Percentiles rank a stretch among this genome's conserved stretches.
Evolutionary conservation across 2,113 vertebrate genomes (phyloP).

Genomic region (Antigone vipio): DNA sequence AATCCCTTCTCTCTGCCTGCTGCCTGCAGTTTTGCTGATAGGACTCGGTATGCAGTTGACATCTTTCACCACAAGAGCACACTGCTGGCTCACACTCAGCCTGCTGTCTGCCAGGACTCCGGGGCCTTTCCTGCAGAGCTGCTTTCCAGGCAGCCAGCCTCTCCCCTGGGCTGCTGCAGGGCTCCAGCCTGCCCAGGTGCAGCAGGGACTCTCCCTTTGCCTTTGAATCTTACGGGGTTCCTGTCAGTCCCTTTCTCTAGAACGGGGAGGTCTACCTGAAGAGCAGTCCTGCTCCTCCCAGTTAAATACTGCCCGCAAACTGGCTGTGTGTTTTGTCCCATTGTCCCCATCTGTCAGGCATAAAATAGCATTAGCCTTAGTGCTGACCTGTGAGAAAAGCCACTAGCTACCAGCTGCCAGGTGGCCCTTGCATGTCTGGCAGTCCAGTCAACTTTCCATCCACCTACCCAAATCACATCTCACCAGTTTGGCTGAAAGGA

Average conservation of each 20-base stretch:
- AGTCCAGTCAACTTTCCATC: not conserved
- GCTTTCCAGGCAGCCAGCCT: not conserved
- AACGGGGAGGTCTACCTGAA: not conserved
- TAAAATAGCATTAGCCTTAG: not conserved
- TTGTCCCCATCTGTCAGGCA: rapidly evolving
- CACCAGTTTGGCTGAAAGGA: not conserved
- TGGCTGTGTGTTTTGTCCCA: not conserved
- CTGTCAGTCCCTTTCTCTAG: not conserved
- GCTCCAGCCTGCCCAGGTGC: not conserved
- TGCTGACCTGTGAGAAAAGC: not conserved
- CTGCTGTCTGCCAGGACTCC: not conserved
- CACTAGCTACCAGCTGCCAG: not conserved
- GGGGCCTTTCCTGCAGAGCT: rapidly evolving
- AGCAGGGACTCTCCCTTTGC: not conserved
- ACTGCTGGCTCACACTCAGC: not conserved
- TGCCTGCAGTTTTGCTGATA: not conserved
- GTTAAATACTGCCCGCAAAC: not conserved
- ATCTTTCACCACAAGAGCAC: not conserved
- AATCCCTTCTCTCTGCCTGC: not conserved
- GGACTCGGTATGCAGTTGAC: not conserved
- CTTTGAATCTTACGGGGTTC: rapidly evolving
- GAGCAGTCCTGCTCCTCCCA: not conserved
- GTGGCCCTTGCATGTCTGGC: not conserved
- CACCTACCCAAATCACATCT: not conserved
- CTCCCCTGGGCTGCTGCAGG: not conserved